Percentiles rank a stretch among this genome's conserved stretches.
Conservation (phyloP, 2,113 vertebrate genomes). For the Orthonyx spaldingii region DNA sequence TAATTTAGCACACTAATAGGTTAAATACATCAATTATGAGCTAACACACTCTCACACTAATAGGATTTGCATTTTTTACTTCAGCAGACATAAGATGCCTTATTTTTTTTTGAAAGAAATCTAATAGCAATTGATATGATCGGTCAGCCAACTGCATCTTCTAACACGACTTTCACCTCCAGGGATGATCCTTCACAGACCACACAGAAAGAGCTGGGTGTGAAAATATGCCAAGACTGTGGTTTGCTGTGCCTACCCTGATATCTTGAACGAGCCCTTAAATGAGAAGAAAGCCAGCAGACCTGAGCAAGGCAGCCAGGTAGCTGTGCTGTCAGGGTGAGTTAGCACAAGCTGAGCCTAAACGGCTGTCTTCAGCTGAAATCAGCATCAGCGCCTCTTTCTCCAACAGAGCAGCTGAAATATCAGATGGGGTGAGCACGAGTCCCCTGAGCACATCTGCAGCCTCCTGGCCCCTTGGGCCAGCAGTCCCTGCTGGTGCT, state of each 20-base stretch:
- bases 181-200: not conserved
- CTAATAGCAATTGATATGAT: not conserved
- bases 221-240: accelerated
- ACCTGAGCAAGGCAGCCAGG: not conserved
- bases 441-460: not conserved
- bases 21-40: not conserved
- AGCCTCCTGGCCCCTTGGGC: not conserved
- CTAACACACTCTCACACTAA: not conserved
- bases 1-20: conserved; percentile 14
- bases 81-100: not conserved
- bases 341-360: not conserved
- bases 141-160: not conserved
- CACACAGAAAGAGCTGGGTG: not conserved
- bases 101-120: not conserved
- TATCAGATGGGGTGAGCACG: not conserved
- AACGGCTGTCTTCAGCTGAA: not conserved
- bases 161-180: not conserved
- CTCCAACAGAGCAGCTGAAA: not conserved
- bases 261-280: not conserved
- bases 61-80: not conserved
- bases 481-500: accelerated
- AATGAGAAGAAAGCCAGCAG: not conserved
- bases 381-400: not conserved
- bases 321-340: not conserved
- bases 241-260: not conserved